A percentile compares a stretch with the other conserved stretches of the same genome.
Evolutionary conservation across 2,888 invertebrate genomes (phyloP).

Genomic region (Limnephilus auricula): DNA sequence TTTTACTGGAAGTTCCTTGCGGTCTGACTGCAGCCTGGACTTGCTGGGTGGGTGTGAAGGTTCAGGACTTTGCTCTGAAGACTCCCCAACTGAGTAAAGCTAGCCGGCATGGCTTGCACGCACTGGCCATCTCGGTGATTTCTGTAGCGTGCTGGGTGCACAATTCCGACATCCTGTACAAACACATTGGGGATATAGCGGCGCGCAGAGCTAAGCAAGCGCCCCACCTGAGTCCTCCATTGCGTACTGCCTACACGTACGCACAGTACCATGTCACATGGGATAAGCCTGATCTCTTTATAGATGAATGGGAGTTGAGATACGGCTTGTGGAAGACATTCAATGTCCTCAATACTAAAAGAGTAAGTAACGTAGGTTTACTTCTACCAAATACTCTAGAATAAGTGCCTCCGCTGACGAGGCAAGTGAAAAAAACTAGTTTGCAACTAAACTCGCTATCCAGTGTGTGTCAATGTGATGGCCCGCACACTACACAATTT

Average conservation of each 20-base stretch:
- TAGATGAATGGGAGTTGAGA: constrained; percentile 82
- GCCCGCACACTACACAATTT: no score
- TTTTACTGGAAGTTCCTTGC: constrained; percentile 80
- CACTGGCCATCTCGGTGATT: constrained; percentile 79
- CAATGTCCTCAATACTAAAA: constrained; percentile 68
- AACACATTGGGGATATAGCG: constrained; percentile 79
- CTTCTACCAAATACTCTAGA: no score
- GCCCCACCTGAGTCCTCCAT: constrained; percentile 81
- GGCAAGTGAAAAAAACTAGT: no score
- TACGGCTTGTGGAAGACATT: constrained; percentile 82
- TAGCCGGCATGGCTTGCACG: constrained; percentile 78
- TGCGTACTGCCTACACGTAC: constrained; percentile 76
- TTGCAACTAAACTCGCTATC: no score
- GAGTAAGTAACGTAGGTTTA: background rate
- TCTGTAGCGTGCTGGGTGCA: constrained; percentile 81
- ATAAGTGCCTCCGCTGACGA: no score
- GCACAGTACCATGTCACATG: constrained; percentile 78
- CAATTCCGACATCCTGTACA: constrained; percentile 76
- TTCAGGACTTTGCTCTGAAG: constrained; percentile 78
- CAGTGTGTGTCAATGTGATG: no score
- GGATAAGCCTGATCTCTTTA: constrained; percentile 81
- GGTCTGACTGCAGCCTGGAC: constrained; percentile 79
- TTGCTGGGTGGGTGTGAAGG: constrained; percentile 79
- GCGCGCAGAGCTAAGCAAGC: constrained; percentile 79
- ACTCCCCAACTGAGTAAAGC: constrained; percentile 70